phyloP scores from a whole-genome alignment of 2,888 invertebrate genomes.

The Xestobium rufovillosum region DNA sequence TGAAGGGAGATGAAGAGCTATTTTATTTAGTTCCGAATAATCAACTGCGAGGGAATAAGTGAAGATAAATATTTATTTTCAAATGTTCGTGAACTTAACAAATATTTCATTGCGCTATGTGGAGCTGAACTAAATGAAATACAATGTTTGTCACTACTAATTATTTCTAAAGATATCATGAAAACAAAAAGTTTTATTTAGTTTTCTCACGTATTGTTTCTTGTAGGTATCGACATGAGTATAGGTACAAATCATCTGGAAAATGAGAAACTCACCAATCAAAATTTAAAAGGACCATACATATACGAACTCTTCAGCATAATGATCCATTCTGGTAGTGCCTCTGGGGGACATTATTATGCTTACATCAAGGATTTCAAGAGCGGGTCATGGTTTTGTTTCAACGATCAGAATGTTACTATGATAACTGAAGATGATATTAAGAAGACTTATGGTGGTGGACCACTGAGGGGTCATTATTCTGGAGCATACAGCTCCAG shows the following conservation, averaged over 20 bases:
- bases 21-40: too few relatives aligned
- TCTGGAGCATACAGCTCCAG: constrained; percentile 70
- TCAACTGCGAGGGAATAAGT: too few relatives aligned
- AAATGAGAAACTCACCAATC: constrained; percentile 46
- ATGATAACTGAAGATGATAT: constrained; percentile 77
- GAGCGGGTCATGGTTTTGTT: constrained; percentile 74
- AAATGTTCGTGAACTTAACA: too few relatives aligned
- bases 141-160: too few relatives aligned
- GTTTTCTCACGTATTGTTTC: too few relatives aligned
- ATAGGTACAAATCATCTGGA: constrained; percentile 47
- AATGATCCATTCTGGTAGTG: constrained; percentile 88
- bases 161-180: too few relatives aligned
- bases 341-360: constrained; percentile 86
- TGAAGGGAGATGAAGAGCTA: too few relatives aligned
- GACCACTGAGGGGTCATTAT: constrained; percentile 57
- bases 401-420: constrained; percentile 79
- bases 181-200: too few relatives aligned
- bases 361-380: constrained; percentile 80
- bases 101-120: too few relatives aligned
- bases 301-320: constrained; percentile 83
- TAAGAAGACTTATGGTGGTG: constrained; percentile 73
- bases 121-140: too few relatives aligned
- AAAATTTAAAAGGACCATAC: constrained; percentile 56
- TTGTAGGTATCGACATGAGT: constrained; percentile 54
- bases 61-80: too few relatives aligned